Evolutionary conservation across 1,140 invertebrate species (phyloP).

Genomic region (Lysiphlebus fabarum): DNA sequence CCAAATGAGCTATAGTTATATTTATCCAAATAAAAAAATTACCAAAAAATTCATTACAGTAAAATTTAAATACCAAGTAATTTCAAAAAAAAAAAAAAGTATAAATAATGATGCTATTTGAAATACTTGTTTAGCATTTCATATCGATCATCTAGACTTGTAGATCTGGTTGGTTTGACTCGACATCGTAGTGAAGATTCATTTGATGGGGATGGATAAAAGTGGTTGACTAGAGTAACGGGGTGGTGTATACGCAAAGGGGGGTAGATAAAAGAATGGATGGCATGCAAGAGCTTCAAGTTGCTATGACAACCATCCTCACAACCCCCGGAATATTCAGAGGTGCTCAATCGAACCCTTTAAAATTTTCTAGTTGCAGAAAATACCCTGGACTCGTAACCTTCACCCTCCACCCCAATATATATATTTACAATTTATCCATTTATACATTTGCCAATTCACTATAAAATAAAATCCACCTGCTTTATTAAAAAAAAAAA

Average conservation of each 20-base stretch:
- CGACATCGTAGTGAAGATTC: neutral
- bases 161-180: constrained; percentile 33
- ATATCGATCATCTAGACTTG: constrained; percentile 31
- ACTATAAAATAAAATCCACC: constrained; percentile 4
- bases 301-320: constrained; percentile 40
- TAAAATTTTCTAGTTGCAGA: constrained; percentile 11
- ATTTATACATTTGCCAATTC: neutral
- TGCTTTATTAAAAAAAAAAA: constrained; percentile 2
- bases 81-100: too few species aligned
- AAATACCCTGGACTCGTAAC: constrained; percentile 17
- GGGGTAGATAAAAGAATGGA: neutral
- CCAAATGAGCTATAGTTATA: too few species aligned
- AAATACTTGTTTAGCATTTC: neutral
- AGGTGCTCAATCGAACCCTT: constrained; percentile 42
- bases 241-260: too few species aligned
- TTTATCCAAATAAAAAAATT: too few species aligned
- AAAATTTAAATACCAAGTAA: too few species aligned
- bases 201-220: neutral
- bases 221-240: constrained; percentile 13
- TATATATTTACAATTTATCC: neutral
- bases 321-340: constrained; percentile 35
- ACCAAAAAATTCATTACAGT: too few species aligned
- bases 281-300: constrained; percentile 13
- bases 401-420: constrained; percentile 10
- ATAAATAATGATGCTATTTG: too few species aligned